A percentile compares a stretch with the other conserved stretches of the same genome.
These are phyloP conservation scores for Colinus virginianus DNA, from an alignment of 2,113 vertebrate species.

Conservation along the genomic window DNA sequence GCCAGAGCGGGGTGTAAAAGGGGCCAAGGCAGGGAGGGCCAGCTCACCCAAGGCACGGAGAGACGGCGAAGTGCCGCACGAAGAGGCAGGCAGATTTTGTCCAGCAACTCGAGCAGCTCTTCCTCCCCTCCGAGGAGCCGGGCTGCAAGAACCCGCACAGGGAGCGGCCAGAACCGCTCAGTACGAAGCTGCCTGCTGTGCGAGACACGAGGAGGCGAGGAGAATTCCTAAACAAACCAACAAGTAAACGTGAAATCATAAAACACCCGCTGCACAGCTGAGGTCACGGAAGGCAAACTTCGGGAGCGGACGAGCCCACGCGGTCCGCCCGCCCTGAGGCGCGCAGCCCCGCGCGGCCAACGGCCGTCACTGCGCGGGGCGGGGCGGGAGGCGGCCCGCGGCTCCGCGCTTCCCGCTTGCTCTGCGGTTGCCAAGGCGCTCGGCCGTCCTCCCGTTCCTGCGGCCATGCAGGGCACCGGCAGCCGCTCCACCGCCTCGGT, in stretches of 20 bases:
- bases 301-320: neutral
- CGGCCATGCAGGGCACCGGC: conserved; percentile 33
- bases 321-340: neutral
- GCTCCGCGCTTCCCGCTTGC: neutral
- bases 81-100: neutral
- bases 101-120: neutral
- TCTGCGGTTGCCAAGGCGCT: conserved; percentile 69
- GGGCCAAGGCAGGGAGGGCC: neutral
- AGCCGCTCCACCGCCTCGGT: neutral
- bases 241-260: neutral
- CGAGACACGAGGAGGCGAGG: neutral
- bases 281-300: neutral
- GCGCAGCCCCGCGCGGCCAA: too few species aligned
- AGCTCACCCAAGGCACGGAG: neutral
- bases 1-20: neutral
- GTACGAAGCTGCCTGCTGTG: neutral
- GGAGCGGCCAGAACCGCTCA: neutral
- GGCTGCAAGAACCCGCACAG: neutral
- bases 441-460: neutral
- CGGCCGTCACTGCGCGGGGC: too few species aligned
- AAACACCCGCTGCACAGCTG: neutral
- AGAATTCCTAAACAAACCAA: neutral
- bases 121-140: neutral
- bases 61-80: neutral
- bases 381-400: neutral